Conservation (phyloP, 2,888 invertebrate species). For the Papilio demoleus region DNA sequence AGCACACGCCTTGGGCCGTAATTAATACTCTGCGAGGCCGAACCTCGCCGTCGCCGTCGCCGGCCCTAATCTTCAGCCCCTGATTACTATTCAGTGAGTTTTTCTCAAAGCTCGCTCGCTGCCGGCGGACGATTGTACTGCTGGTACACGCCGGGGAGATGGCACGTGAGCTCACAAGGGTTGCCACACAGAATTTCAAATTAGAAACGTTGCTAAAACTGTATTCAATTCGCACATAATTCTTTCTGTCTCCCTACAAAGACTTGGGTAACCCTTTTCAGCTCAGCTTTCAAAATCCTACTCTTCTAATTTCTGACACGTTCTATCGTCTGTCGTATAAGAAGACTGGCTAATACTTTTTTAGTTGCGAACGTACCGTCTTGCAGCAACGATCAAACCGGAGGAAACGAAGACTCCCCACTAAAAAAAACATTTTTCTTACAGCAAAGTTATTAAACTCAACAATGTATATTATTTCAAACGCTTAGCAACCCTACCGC, state of each 20-base stretch:
- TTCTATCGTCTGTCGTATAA: neutral
- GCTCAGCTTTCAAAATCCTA: neutral
- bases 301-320: neutral
- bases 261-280: neutral
- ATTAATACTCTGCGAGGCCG: conserved; percentile 68
- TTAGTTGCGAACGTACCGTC: neutral
- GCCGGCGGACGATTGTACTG: conserved; percentile 47
- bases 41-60: conserved; percentile 51
- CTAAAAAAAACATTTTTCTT: no score
- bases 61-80: conserved; percentile 50
- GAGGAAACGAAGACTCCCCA: no score
- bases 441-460: neutral
- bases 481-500: conserved; percentile 5
- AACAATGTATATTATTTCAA: conserved; percentile 1
- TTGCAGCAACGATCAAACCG: no score
- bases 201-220: neutral
- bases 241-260: neutral
- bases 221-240: neutral
- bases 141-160: conserved; percentile 39
- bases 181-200: conserved; percentile 9
- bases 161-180: conserved; percentile 53
- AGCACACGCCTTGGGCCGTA: conserved; percentile 62
- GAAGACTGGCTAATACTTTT: neutral
- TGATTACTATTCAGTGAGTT: conserved; percentile 55
- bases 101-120: conserved; percentile 57